Base-by-base conservation (phyloP, 2,888 invertebrate species). In the Eulithis prunata region DNA sequence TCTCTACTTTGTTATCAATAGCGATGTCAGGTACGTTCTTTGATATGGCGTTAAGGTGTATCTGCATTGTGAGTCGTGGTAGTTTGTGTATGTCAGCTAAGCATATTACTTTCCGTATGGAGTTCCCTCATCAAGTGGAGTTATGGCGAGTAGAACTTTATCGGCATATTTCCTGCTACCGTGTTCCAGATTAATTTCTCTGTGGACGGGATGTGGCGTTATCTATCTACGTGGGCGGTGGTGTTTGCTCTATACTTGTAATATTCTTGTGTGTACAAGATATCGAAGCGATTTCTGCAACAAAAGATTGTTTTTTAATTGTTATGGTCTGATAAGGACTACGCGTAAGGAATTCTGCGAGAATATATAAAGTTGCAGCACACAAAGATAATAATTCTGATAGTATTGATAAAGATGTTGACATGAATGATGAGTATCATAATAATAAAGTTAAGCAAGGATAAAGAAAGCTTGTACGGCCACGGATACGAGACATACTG, bases 281-380 rank as follows among this genome's bases (percentile, higher is more conserved):
- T 90, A 89, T 87, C 75, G 80, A 83, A 89, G 87, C 83, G 84
- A 89, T 88, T 85, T 91, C 92, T 92, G 91, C 82, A 93, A 93
- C 90, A 91, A 91, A 83, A 83, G 81, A 83, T 79, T 79, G 74
- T 74, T 72, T 70, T 78, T 77, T 79, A 71, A 80, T 78, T 60
- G 78, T 73, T 77, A 70, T 71, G 70, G 75, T 66, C 66, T 75
- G 81, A 84, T 83, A 83, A 80, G 56, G 64, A 62, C 61, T 28
- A 53, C n/a, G 46, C 36, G 4, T 45, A 73, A 79, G 74, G 73
- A 70, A 75, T 72, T 69, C 61, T 51, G 64, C 59, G 51, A 62
- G 21, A 58, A 63, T 64, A 43, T 65, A 49, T 60, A 54, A 57
- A 41, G 54, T 63, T 53, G 46, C n/a, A 45, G 63, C 55, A 66